Conservation (phyloP, 2,888 invertebrate genomes). For the Pasiphila rectangulata region DNA sequence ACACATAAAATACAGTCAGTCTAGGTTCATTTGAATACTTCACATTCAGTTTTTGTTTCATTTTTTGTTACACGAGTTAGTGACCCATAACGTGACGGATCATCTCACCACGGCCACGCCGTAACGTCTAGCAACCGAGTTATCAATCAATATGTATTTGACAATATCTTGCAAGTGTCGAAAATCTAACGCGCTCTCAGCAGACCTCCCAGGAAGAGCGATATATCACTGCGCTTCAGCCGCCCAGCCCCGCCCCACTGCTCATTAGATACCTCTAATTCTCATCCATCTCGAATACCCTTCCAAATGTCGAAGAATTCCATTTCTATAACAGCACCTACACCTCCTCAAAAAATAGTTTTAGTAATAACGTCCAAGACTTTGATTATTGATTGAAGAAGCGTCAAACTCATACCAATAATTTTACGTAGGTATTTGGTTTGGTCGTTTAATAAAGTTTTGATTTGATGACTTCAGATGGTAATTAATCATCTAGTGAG, state of each 20-base stretch:
- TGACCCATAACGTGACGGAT: constrained; percentile 40
- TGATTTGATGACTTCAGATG: not conserved
- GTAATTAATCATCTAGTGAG: constrained; percentile 18
- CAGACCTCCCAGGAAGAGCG: constrained; percentile 75
- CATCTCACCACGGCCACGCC: constrained; percentile 51
- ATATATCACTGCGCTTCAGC: constrained; percentile 68
- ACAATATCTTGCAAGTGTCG: constrained; percentile 79
- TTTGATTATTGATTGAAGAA: too few species aligned
- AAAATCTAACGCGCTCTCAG: constrained; percentile 65
- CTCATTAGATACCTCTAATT: constrained; percentile 75
- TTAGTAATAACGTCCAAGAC: too few species aligned
- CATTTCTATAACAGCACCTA: constrained; percentile 26
- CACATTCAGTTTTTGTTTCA: too few species aligned
- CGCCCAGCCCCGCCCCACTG: constrained; percentile 65
- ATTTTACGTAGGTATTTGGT: too few species aligned
- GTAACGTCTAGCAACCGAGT: constrained; percentile 53
- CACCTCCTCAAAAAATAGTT: not conserved
- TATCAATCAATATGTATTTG: constrained; percentile 73
- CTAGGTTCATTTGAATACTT: too few species aligned
- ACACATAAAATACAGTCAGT: too few species aligned
- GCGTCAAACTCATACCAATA: too few species aligned
- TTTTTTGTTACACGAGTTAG: too few species aligned
- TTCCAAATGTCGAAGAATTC: constrained; percentile 43
- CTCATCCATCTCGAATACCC: constrained; percentile 63
- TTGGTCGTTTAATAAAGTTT: too few species aligned